Evolutionary conservation across 2,888 invertebrate genomes (phyloP).

Genomic region (Caenorhabditis sinica): DNA sequence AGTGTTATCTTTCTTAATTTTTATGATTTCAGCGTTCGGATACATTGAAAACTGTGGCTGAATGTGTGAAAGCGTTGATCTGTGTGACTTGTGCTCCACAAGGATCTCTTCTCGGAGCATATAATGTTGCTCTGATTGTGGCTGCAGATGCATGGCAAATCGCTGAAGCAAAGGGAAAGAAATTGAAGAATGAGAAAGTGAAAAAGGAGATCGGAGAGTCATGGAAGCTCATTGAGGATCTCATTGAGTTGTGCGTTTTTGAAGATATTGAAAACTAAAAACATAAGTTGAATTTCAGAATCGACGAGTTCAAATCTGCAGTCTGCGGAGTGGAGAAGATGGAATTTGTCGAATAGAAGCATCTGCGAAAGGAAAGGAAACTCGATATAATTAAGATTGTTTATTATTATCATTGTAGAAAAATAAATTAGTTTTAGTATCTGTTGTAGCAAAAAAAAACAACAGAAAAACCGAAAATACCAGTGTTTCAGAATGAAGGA

Average conservation of each 20-base stretch:
- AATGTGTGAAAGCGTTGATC: slow-evolving; percentile 57
- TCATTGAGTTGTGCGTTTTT: slow-evolving; percentile 50
- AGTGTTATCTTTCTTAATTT: too few relatives aligned
- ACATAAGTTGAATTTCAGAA: slow-evolving; percentile 30
- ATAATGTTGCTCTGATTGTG: slow-evolving; percentile 59
- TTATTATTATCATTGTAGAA: slow-evolving; percentile 21
- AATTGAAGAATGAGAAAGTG: slow-evolving; percentile 43
- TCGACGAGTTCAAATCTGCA: slow-evolving; percentile 43
- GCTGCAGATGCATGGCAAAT: slow-evolving; percentile 66
- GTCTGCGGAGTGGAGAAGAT: slow-evolving; percentile 61
- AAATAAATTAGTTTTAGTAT: slow-evolving; percentile 17
- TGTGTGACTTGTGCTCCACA: slow-evolving; percentile 47
- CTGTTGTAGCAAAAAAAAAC: slow-evolving; percentile 1
- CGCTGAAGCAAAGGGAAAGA: slow-evolving; percentile 49
- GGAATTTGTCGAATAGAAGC: slow-evolving; percentile 13
- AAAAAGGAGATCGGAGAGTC: slow-evolving; percentile 56
- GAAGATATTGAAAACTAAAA: not conserved
- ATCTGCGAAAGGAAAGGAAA: not conserved
- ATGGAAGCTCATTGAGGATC: slow-evolving; percentile 46
- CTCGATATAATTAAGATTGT: slow-evolving; percentile 1
- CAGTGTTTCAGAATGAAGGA: slow-evolving; percentile 49
- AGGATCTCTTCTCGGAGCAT: slow-evolving; percentile 61
- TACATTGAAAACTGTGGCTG: slow-evolving; percentile 24
- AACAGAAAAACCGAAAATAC: slow-evolving; percentile 18
- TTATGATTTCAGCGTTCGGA: slow-evolving; percentile 57